These are phyloP conservation scores for Leptopterna dolabrata DNA, from an alignment of 2,888 invertebrate species.

Conservation along the genomic window DNA sequence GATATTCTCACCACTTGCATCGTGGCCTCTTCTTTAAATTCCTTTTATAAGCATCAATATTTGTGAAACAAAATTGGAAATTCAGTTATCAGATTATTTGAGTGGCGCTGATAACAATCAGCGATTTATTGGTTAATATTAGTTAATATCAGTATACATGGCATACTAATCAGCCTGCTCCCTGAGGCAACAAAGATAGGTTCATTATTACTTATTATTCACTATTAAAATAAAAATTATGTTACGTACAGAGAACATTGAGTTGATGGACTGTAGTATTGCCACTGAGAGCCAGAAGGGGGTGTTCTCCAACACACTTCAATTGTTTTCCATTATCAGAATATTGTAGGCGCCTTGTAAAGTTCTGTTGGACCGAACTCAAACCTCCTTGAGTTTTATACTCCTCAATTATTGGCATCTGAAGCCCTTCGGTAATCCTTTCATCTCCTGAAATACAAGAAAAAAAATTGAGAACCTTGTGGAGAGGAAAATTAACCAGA, in stretches of 20 bases:
- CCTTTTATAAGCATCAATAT: too few species aligned
- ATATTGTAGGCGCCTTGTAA: slow-evolving; percentile 73
- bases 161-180: too few species aligned
- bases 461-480: neutral
- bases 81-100: too few species aligned
- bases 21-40: too few species aligned
- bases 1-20: too few species aligned
- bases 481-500: neutral
- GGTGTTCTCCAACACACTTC: slow-evolving; percentile 77
- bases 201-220: too few species aligned
- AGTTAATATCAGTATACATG: too few species aligned
- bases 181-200: too few species aligned
- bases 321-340: slow-evolving; percentile 76
- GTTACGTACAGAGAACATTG: slow-evolving; percentile 50
- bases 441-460: slow-evolving; percentile 71
- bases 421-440: slow-evolving; percentile 72
- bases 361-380: slow-evolving; percentile 75
- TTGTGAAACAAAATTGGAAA: too few species aligned
- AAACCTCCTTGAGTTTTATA: slow-evolving; percentile 64
- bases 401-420: slow-evolving; percentile 71
- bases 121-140: too few species aligned
- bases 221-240: neutral
- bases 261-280: slow-evolving; percentile 44
- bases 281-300: slow-evolving; percentile 69
- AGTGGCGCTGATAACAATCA: too few species aligned